These are phyloP conservation scores for Forficula auricularia DNA, from an alignment of 1,140 invertebrate species.

Conservation along the genomic window DNA sequence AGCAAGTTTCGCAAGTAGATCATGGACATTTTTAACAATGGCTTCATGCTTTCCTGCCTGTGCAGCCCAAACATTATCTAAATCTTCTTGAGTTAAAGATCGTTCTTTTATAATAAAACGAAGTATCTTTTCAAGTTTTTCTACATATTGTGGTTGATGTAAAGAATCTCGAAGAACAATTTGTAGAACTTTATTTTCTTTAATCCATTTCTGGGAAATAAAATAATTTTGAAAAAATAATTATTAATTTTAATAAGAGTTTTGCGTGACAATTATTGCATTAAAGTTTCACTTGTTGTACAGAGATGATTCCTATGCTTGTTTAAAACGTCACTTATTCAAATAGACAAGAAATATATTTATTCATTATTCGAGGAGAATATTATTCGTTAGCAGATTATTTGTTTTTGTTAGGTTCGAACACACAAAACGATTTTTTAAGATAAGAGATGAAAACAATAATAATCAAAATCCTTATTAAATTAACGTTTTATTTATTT, in stretches of 20 bases:
- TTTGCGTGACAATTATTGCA: no score
- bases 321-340: no score
- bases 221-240: constrained; percentile 7
- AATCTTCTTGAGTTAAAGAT: constrained; percentile 71
- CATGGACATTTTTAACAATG: constrained; percentile 93
- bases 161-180: constrained; percentile 89
- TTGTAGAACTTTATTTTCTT: constrained; percentile 86
- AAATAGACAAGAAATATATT: no score
- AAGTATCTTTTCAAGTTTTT: constrained; percentile 93
- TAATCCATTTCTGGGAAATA: constrained; percentile 73
- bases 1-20: constrained; percentile 85
- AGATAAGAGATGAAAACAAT: no score
- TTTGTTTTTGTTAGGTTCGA: no score
- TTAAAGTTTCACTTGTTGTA: no score
- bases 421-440: no score
- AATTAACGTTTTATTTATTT: no score
- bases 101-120: constrained; percentile 92
- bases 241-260: constrained; percentile 4
- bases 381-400: no score
- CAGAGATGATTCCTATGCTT: no score
- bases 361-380: no score
- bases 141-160: constrained; percentile 95
- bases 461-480: no score
- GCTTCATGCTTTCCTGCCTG: constrained; percentile 90
- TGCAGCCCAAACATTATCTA: constrained; percentile 90